Evolutionary conservation across 2,113 vertebrate genomes (phyloP).

Genomic region (Sinocyclocheilus anophthalmus): DNA sequence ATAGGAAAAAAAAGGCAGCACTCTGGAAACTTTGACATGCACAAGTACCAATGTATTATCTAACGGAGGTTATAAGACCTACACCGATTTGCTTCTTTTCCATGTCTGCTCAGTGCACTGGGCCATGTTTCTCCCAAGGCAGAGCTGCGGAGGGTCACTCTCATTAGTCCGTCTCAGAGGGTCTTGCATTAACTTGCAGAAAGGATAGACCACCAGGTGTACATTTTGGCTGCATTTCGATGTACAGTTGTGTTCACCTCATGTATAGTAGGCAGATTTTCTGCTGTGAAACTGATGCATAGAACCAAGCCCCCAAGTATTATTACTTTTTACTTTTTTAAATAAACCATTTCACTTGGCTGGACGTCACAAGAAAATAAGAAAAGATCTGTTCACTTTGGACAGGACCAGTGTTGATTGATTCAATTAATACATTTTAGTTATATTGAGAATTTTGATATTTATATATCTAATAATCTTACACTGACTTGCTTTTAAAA

Average conservation of each 20-base stretch:
- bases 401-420: not conserved
- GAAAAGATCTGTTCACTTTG: not conserved
- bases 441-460: not conserved
- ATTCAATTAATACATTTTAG: not conserved
- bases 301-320: not conserved
- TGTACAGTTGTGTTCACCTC: constrained; percentile 23
- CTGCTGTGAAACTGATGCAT: not conserved
- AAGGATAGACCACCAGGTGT: constrained; percentile 64
- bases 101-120: not conserved
- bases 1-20: not conserved
- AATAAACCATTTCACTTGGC: not conserved
- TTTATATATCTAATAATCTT: not conserved
- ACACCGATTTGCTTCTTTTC: not conserved
- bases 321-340: not conserved
- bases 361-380: not conserved
- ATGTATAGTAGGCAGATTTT: not conserved
- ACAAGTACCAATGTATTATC: constrained; percentile 2
- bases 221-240: constrained; percentile 60
- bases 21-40: not conserved
- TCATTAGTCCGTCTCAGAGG: constrained; percentile 38
- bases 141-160: constrained; percentile 17
- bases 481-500: not conserved
- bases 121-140: not conserved
- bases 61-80: constrained; percentile 16
- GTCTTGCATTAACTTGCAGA: constrained; percentile 51